Percentiles rank a stretch among this genome's conserved stretches.
Evolutionary conservation across 1,140 invertebrate genomes (phyloP).

Genomic region (Ericerus pela): DNA sequence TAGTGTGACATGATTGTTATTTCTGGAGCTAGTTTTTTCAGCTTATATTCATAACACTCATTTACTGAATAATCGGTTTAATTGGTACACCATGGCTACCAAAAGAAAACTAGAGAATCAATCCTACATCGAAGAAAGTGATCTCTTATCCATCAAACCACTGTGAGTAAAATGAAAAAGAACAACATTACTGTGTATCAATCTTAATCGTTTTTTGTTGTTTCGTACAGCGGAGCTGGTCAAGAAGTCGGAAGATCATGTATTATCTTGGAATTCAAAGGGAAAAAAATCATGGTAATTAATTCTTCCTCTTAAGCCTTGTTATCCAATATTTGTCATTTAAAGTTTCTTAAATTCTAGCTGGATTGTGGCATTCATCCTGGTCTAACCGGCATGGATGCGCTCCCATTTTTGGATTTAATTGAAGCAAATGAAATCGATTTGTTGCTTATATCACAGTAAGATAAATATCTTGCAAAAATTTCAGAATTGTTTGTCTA

Average conservation of each 20-base stretch:
- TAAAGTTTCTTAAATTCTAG: conserved; percentile 31
- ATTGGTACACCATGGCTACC: conserved; percentile 19
- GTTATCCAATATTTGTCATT: background rate
- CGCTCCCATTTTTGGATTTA: conserved; percentile 91
- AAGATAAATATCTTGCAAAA: conserved; percentile 32
- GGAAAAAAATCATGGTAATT: conserved; percentile 91
- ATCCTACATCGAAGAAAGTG: conserved; percentile 66
- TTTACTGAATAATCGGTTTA: background rate
- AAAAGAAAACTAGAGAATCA: conserved; percentile 49
- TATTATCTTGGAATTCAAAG: conserved; percentile 97
- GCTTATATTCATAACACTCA: no score
- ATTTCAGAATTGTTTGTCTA: background rate
- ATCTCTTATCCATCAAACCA: conserved; percentile 65
- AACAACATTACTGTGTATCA: conserved; percentile 20
- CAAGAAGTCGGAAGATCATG: conserved; percentile 99
- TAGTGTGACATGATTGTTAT: no score
- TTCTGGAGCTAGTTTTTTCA: no score
- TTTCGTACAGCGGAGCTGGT: conserved; percentile 70
- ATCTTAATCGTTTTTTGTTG: conserved; percentile 19
- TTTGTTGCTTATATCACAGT: conserved; percentile 90
- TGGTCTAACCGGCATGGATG: conserved; percentile 90
- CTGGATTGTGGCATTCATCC: conserved; percentile 99
- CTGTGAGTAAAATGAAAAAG: conserved; percentile 53
- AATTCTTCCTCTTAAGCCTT: no score
- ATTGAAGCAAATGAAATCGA: conserved; percentile 97